These are phyloP conservation scores for Acrobasis repandana DNA, from an alignment of 2,888 invertebrate genomes.

Conservation along the genomic window DNA sequence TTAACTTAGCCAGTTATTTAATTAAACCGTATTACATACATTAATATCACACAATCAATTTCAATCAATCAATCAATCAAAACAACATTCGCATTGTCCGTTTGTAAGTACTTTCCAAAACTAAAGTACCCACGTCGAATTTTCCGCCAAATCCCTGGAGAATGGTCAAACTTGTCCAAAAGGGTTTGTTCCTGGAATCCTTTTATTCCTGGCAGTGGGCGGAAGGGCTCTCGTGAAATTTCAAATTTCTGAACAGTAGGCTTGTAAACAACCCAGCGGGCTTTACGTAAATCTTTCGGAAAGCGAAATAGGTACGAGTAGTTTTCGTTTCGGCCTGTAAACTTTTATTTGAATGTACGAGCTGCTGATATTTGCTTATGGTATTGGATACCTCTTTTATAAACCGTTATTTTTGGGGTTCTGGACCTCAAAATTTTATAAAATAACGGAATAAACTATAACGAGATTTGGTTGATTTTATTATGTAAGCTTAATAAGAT, in stretches of 20 bases:
- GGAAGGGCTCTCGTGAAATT: conserved; percentile 19
- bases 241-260: conserved; percentile 11
- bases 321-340: conserved; percentile 5
- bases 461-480: too few species aligned
- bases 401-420: too few species aligned
- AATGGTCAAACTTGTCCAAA: conserved; percentile 17
- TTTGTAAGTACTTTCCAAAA: not conserved
- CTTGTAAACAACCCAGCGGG: conserved; percentile 12
- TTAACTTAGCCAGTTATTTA: too few species aligned
- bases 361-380: not conserved
- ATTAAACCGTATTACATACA: too few species aligned
- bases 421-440: too few species aligned
- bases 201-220: conserved; percentile 14
- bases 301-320: conserved; percentile 17
- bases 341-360: not conserved
- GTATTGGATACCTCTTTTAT: too few species aligned
- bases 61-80: too few species aligned
- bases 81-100: too few species aligned
- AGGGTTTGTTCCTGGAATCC: conserved; percentile 20
- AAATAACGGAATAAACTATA: too few species aligned
- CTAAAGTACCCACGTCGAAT: not conserved
- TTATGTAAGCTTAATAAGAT: too few species aligned
- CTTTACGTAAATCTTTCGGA: conserved; percentile 5
- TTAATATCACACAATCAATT: too few species aligned
- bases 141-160: conserved; percentile 5